Percentiles rank a stretch among this genome's conserved stretches.
Evolutionary conservation across 92 coral and sea anemone genomes (phyloP).

Genomic region (Epizoanthus ramosus): DNA sequence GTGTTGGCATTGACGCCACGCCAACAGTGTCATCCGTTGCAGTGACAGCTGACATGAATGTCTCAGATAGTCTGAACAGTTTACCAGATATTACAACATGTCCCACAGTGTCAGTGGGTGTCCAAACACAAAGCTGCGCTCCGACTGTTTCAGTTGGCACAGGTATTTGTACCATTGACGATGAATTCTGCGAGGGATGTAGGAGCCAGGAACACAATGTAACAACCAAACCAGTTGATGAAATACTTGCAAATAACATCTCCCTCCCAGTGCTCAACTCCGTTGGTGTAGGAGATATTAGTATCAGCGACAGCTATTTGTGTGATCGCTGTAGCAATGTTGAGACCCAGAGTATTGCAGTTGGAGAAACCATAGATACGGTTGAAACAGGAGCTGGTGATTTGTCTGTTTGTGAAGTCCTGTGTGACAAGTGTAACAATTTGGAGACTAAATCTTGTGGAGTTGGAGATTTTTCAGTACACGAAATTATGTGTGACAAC

Average conservation of each 20-base stretch:
- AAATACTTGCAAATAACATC: constrained; percentile 81
- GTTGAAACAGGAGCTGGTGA: constrained; percentile 37
- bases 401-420: constrained; percentile 14
- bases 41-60: constrained; percentile 38
- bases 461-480: constrained; percentile 48
- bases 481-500: constrained; percentile 44
- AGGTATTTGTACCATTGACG: constrained; percentile 87
- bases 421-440: constrained; percentile 14
- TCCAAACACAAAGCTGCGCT: constrained; percentile 62
- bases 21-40: constrained; percentile 61
- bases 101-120: constrained; percentile 32
- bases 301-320: constrained; percentile 65
- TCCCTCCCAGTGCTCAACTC: constrained; percentile 71
- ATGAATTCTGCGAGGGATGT: constrained; percentile 75
- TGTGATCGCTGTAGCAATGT: constrained; percentile 67
- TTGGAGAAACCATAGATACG: constrained; percentile 58
- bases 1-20: constrained; percentile 58
- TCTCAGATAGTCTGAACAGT: not conserved
- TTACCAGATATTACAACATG: not conserved
- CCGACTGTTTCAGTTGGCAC: constrained; percentile 81
- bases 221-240: constrained; percentile 71
- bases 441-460: constrained; percentile 53
- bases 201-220: constrained; percentile 49
- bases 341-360: constrained; percentile 65
- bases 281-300: constrained; percentile 72